Evolutionary conservation across 1,140 invertebrate genomes (phyloP), one percentile per base, ranked within the genome.

Genomic region (Sinella curviseta): DNA sequence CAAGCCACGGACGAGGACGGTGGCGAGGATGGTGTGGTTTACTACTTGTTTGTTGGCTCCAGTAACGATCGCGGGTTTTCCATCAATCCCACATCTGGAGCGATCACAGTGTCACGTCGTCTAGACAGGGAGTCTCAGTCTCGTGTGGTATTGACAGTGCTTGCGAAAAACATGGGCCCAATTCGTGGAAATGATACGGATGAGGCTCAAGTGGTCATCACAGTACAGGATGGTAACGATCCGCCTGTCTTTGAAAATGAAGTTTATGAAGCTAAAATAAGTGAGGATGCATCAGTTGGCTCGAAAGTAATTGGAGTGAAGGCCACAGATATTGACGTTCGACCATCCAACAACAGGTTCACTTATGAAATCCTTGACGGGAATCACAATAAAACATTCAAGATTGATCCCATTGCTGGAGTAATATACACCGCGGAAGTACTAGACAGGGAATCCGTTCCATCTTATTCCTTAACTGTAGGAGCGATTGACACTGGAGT

Each of bases 191-290:
- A 98, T 87, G 96, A 98, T 85, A 97, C 95, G 0, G 96, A 98
- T 86, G 95, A 96, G 86, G 96, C 96, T 2, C 94, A 95, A 87
- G 93, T 98, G 0, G 94, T 95, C 33, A 93, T 98, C 77, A 94
- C 93, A 0, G 94, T 98, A 76, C 94, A 97, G 88, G 96, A 98
- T 86, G 95, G 96, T 2, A 98, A 98, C 85, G 96, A 98, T 89
- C 95, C 96, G 1, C 96, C 96, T 0, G 94, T 96, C 86, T 98
- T 98, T 86, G 86, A 93, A 14, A 90, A 94, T 82, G 88, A 88
- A 31, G 85, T 91, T 28, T 97, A 97, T 85, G 91, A 93, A 80
- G 90, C 92, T 0, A 89, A 88, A 35, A 89, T 97, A 4, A 93
- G 92, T 24, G 96, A 98, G 88, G 92, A 92, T 34, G 92, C 91